Conservation (phyloP, 2,888 invertebrate species). For the Tinea semifulvella region DNA sequence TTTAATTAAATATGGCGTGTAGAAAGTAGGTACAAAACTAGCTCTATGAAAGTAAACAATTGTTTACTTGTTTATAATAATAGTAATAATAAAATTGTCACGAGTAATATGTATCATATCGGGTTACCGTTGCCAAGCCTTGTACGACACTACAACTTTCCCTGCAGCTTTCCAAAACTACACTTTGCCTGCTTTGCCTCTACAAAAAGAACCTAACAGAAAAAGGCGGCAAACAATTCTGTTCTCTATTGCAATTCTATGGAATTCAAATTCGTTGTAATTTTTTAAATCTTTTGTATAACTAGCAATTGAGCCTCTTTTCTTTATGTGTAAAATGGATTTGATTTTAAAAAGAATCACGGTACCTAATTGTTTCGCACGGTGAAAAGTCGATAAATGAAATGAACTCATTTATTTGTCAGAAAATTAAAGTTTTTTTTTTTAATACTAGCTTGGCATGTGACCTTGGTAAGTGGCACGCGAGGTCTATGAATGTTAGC, state of each 20-base stretch:
- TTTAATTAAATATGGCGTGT: too few relatives aligned
- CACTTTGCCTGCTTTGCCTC: slow-evolving; percentile 18
- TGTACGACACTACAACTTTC: slow-evolving; percentile 38
- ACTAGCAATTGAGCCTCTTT: background rate
- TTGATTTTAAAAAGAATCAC: too few relatives aligned
- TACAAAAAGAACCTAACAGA: slow-evolving; percentile 30
- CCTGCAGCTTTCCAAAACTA: slow-evolving; percentile 60
- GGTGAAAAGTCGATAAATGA: too few relatives aligned
- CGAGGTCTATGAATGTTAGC: too few relatives aligned
- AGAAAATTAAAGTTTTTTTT: too few relatives aligned
- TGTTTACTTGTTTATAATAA: too few relatives aligned
- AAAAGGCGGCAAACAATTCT: background rate
- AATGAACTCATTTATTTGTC: too few relatives aligned
- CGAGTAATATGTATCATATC: background rate
- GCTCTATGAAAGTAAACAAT: too few relatives aligned
- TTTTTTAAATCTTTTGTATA: slow-evolving; percentile 15
- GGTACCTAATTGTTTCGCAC: too few relatives aligned
- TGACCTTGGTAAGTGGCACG: too few relatives aligned
- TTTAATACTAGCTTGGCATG: too few relatives aligned
- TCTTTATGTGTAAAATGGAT: background rate
- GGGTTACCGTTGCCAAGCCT: background rate
- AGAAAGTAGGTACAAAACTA: too few relatives aligned
- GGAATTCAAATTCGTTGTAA: background rate
- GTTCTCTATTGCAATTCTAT: background rate
- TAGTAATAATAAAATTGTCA: slow-evolving; percentile 1